Conservation (phyloP, 1,140 invertebrate genomes). For the Aricia agestis region DNA sequence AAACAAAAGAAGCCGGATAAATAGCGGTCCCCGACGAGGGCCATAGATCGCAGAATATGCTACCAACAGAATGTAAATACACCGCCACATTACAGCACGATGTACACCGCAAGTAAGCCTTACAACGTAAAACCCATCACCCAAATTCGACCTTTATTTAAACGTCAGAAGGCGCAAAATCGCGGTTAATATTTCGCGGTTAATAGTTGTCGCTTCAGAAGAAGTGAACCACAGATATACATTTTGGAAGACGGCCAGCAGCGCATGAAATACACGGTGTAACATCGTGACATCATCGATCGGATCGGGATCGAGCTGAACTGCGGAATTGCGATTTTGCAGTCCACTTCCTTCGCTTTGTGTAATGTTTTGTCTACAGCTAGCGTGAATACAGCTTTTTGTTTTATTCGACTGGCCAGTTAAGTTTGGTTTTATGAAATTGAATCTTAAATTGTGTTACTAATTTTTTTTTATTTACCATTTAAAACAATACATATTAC, state of each 20-base stretch:
- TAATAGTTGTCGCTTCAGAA: not conserved
- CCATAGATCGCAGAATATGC: not conserved
- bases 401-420: not conserved
- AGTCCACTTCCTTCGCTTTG: not conserved
- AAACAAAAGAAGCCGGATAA: not conserved
- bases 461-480: no score
- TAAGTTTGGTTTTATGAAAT: no score
- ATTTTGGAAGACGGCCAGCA: slow-evolving; percentile 1
- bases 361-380: not conserved
- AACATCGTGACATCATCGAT: not conserved
- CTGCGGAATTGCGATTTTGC: not conserved
- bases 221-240: not conserved
- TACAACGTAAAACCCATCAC: not conserved
- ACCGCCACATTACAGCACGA: not conserved
- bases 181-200: not conserved
- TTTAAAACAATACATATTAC: no score
- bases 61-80: not conserved
- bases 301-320: not conserved
- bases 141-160: not conserved
- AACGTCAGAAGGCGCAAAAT: not conserved
- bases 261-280: not conserved
- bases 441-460: no score
- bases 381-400: not conserved
- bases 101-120: not conserved
- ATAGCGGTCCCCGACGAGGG: not conserved